phyloP scores from a whole-genome alignment of 2,113 vertebrate genomes.

The Tachysurus vachellii region DNA sequence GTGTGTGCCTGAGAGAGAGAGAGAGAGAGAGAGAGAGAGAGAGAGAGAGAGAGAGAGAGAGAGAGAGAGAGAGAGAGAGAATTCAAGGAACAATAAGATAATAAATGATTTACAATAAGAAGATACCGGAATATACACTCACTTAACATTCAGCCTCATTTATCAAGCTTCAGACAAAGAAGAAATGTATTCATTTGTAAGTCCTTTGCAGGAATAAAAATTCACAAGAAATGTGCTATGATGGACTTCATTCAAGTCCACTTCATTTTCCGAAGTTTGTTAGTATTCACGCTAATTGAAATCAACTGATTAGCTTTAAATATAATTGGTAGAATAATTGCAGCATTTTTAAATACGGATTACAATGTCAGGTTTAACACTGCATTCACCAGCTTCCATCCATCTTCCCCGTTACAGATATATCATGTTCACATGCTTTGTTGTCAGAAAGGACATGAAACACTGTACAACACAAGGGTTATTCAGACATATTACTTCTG shows the following conservation, averaged over 20 bases:
- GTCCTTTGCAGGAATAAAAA: not conserved
- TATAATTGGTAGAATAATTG: not conserved
- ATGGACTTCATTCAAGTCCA: not conserved
- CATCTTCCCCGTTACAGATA: too few species aligned
- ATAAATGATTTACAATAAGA: not conserved
- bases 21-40: not conserved
- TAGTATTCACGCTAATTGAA: not conserved
- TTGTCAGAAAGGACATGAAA: too few species aligned
- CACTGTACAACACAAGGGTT: too few species aligned
- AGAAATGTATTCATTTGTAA: not conserved
- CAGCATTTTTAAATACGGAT: not conserved
- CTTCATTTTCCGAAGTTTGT: not conserved
- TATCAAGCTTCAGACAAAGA: not conserved
- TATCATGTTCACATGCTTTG: too few species aligned
- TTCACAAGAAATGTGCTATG: too few species aligned
- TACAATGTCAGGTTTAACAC: not conserved
- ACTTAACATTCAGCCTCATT: slow-evolving; percentile 5
- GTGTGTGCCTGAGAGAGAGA: not conserved
- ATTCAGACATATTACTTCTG: too few species aligned
- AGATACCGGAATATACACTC: not conserved
- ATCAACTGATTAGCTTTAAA: not conserved
- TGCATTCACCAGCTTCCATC: too few species aligned
- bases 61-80: not conserved
- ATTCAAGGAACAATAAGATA: not conserved
- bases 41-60: not conserved